Evolutionary conservation across 2,113 vertebrate species (phyloP).

Genomic region (Podarcis raffonei): DNA sequence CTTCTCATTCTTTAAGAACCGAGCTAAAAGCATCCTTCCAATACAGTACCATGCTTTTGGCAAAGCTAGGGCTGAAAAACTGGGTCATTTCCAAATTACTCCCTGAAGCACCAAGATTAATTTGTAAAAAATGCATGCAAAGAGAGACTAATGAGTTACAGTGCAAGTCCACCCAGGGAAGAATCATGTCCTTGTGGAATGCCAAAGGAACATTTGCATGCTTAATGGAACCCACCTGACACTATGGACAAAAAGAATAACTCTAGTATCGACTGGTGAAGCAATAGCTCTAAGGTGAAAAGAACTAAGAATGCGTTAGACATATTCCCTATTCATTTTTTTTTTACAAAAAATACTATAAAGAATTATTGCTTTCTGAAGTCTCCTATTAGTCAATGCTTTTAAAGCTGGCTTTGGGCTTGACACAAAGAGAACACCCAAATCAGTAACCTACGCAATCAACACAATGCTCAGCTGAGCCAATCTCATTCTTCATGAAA

Average conservation of each 20-base stretch:
- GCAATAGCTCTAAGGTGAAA: background rate
- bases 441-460: background rate
- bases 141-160: conserved; percentile 17
- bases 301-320: background rate
- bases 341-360: background rate
- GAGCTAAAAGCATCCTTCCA: background rate
- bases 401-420: background rate
- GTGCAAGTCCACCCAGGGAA: background rate
- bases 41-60: background rate
- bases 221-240: background rate
- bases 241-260: background rate
- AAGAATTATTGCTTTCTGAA: background rate
- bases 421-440: background rate
- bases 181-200: background rate
- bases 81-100: background rate
- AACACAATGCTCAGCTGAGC: background rate
- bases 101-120: conserved; percentile 30
- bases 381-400: background rate
- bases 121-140: conserved; percentile 28
- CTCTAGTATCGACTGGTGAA: background rate
- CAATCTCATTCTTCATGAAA: background rate
- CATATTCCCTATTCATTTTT: background rate
- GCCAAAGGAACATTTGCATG: background rate
- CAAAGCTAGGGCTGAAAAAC: background rate
- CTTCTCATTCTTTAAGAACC: background rate